Evolutionary conservation across 2,113 vertebrate genomes (phyloP).

Genomic region (Helogale parvula): DNA sequence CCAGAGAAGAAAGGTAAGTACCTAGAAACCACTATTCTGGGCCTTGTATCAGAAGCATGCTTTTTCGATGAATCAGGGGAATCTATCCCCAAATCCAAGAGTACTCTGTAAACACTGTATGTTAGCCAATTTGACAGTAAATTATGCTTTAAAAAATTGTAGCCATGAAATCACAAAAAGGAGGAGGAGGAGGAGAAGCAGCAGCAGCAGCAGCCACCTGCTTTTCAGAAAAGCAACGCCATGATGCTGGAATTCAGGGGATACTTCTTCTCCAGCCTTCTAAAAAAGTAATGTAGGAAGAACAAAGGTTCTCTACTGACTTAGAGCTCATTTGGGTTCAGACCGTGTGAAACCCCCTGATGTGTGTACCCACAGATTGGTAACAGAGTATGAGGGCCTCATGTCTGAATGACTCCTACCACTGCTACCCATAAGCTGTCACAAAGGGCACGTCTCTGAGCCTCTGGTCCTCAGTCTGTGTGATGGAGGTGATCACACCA

Average conservation of each 20-base stretch:
- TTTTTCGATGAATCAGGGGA: neutral
- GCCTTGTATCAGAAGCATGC: neutral
- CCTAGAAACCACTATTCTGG: neutral
- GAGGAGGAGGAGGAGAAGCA: no score
- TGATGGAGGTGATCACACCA: neutral
- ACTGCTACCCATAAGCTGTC: neutral
- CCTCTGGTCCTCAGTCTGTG: neutral
- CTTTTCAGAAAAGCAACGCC: neutral
- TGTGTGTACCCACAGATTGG: accelerated
- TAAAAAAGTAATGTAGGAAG: neutral
- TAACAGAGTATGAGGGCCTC: neutral
- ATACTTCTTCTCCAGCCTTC: neutral
- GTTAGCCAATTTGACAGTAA: no score
- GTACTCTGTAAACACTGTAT: no score
- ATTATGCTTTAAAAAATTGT: no score
- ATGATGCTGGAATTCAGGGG: neutral
- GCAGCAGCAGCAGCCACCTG: neutral
- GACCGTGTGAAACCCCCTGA: neutral
- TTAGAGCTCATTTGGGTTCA: neutral
- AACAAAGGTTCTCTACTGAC: neutral
- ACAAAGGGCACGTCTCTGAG: neutral
- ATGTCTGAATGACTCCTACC: neutral
- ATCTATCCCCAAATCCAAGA: no score
- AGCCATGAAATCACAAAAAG: no score
- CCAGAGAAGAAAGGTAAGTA: neutral